Evolutionary conservation across 2,113 vertebrate genomes (phyloP).

Genomic region (Salminus brasiliensis): DNA sequence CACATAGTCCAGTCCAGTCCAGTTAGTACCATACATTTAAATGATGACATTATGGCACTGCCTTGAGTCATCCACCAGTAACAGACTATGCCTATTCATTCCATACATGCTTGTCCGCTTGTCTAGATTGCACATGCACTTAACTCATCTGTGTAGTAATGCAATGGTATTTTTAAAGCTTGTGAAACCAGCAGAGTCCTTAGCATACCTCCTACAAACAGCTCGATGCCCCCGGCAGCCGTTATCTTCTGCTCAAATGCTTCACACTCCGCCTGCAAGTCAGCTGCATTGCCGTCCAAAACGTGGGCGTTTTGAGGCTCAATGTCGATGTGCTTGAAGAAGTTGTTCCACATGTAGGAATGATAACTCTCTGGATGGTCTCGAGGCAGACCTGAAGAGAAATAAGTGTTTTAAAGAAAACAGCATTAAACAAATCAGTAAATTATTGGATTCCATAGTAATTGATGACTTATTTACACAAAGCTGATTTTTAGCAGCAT

Average conservation of each 20-base stretch:
- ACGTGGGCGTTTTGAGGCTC: slow-evolving; percentile 89
- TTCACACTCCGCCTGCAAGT: slow-evolving; percentile 85
- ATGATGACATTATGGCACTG: not conserved
- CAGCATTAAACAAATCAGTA: not conserved
- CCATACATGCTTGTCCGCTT: too few relatives aligned
- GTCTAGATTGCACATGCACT: not conserved
- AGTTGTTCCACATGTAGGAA: slow-evolving; percentile 99
- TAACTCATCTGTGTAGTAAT: not conserved
- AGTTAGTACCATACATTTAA: not conserved
- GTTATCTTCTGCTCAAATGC: slow-evolving; percentile 90
- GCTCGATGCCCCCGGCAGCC: slow-evolving; percentile 89
- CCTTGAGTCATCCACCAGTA: not conserved
- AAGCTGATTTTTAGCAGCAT: too few relatives aligned
- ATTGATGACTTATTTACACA: too few relatives aligned
- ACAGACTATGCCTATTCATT: not conserved
- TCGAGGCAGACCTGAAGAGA: slow-evolving; percentile 83
- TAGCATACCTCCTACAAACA: slow-evolving; percentile 93
- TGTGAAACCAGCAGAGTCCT: not conserved
- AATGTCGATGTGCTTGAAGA: slow-evolving; percentile 97
- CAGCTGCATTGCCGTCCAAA: slow-evolving; percentile 86
- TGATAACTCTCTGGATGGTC: slow-evolving; percentile 96
- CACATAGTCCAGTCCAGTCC: too few relatives aligned
- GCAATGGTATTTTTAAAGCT: slow-evolving; percentile 3
- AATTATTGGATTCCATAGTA: too few relatives aligned
- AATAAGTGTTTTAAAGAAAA: not conserved